Evolutionary conservation across 2,797 vertebrate species (phyloP).

Genomic region (Knipowitschia caucasica): DNA sequence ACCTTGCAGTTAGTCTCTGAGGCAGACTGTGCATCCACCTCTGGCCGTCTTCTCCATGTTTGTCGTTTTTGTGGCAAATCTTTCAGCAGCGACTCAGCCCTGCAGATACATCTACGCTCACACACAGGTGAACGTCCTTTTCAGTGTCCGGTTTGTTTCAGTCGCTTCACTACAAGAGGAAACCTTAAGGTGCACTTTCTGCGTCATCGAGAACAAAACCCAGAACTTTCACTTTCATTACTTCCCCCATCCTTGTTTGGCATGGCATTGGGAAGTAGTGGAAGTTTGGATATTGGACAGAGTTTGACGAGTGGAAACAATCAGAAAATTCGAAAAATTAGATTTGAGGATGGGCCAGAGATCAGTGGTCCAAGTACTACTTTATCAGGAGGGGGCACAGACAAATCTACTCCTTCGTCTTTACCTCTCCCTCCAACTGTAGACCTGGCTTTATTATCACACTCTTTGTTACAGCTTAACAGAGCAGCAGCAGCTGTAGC

Average conservation of each 20-base stretch:
- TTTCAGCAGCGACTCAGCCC: conserved; percentile 87
- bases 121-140: conserved; percentile 91
- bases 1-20: conserved; percentile 55
- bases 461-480: conserved; percentile 79
- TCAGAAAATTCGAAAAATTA: conserved; percentile 69
- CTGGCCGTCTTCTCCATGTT: conserved; percentile 73
- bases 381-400: conserved; percentile 58
- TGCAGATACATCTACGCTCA: conserved; percentile 91
- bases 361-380: conserved; percentile 41
- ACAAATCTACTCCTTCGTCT: conserved; percentile 68
- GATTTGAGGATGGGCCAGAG: conserved; percentile 69
- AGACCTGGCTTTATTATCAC: conserved; percentile 78
- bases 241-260: conserved; percentile 86
- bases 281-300: conserved; percentile 63
- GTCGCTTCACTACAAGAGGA: conserved; percentile 88
- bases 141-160: conserved; percentile 89
- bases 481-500: conserved; percentile 71
- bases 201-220: conserved; percentile 88
- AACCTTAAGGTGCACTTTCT: conserved; percentile 93
- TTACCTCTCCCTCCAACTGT: conserved; percentile 75
- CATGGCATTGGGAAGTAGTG: conserved; percentile 56
- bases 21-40: conserved; percentile 36
- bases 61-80: conserved; percentile 89
- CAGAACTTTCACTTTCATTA: conserved; percentile 88
- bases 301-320: conserved; percentile 32